Conservation (phyloP, 1,140 invertebrate species). For the Melitaea cinxia region DNA sequence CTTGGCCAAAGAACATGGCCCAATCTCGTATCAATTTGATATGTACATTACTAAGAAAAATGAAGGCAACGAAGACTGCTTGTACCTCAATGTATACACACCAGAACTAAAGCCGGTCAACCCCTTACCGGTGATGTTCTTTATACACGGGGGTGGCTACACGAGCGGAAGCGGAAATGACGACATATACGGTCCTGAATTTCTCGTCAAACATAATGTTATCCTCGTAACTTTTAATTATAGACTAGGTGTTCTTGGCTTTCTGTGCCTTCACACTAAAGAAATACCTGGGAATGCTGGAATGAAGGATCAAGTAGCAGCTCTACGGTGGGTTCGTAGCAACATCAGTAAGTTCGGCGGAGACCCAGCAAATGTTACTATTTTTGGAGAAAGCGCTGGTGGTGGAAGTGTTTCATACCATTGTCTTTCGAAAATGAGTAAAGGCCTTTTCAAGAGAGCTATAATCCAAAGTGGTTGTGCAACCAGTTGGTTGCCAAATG, state of each 20-base stretch:
- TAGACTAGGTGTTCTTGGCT: slow-evolving; percentile 46
- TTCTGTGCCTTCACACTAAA: slow-evolving; percentile 78
- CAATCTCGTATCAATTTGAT: slow-evolving; percentile 45
- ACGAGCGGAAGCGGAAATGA: slow-evolving; percentile 81
- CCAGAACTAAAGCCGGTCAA: slow-evolving; percentile 60
- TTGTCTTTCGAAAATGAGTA: slow-evolving; percentile 72
- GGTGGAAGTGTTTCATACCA: slow-evolving; percentile 75
- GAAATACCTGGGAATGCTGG: slow-evolving; percentile 86
- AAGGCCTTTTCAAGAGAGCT: slow-evolving; percentile 54
- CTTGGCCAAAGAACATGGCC: slow-evolving; percentile 47
- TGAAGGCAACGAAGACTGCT: slow-evolving; percentile 81
- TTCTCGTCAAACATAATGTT: slow-evolving; percentile 83
- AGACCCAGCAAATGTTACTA: slow-evolving; percentile 83
- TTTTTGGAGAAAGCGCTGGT: slow-evolving; percentile 83
- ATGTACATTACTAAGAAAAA: slow-evolving; percentile 12
- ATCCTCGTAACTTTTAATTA: slow-evolving; percentile 81
- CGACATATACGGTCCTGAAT: slow-evolving; percentile 82
- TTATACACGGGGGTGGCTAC: slow-evolving; percentile 83
- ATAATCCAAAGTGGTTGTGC: slow-evolving; percentile 49
- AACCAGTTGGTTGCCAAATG: slow-evolving; percentile 36
- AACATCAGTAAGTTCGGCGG: slow-evolving; percentile 87
- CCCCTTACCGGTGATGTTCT: slow-evolving; percentile 67
- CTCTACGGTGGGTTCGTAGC: slow-evolving; percentile 83
- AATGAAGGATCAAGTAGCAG: slow-evolving; percentile 85
- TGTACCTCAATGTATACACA: slow-evolving; percentile 84